Conservation (phyloP, 2,888 invertebrate species). For the Sturmia bella region DNA sequence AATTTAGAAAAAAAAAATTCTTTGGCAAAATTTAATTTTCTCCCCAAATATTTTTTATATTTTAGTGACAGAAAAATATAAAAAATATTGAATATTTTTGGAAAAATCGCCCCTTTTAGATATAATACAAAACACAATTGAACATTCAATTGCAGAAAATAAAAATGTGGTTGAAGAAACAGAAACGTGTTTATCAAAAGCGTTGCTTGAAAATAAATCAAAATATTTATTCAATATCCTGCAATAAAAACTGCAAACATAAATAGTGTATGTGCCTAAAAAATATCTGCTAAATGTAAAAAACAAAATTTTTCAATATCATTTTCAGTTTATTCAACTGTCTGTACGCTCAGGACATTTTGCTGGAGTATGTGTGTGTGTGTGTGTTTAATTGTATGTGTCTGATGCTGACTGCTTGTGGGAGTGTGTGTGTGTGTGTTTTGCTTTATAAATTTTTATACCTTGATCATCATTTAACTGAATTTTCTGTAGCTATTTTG, state of each 20-base stretch:
- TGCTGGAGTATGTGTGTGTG: constrained; percentile 5
- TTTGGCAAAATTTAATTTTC: too few relatives aligned
- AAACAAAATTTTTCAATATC: constrained; percentile 54
- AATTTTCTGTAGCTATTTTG: constrained; percentile 67
- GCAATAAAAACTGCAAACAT: constrained; percentile 10
- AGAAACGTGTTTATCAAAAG: too few relatives aligned
- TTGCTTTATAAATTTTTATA: constrained; percentile 22
- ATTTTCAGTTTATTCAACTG: constrained; percentile 54
- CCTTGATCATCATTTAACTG: constrained; percentile 64
- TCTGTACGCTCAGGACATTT: background rate
- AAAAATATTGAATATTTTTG: too few relatives aligned
- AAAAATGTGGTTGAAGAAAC: too few relatives aligned
- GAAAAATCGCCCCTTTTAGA: too few relatives aligned
- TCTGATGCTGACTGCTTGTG: background rate
- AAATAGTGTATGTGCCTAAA: background rate
- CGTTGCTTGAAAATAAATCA: too few relatives aligned
- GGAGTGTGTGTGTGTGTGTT: constrained; percentile 6
- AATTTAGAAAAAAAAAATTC: constrained; percentile 3
- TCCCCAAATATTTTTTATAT: too few relatives aligned
- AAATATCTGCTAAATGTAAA: constrained; percentile 26
- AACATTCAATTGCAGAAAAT: too few relatives aligned
- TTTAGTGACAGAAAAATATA: too few relatives aligned
- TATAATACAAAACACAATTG: too few relatives aligned
- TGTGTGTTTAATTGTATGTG: constrained; percentile 24
- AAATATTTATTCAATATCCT: too few relatives aligned